A percentile compares a stretch with the other conserved stretches of the same genome.
phyloP scores from a whole-genome alignment of 2,113 vertebrate species.

The Micromys minutus region DNA sequence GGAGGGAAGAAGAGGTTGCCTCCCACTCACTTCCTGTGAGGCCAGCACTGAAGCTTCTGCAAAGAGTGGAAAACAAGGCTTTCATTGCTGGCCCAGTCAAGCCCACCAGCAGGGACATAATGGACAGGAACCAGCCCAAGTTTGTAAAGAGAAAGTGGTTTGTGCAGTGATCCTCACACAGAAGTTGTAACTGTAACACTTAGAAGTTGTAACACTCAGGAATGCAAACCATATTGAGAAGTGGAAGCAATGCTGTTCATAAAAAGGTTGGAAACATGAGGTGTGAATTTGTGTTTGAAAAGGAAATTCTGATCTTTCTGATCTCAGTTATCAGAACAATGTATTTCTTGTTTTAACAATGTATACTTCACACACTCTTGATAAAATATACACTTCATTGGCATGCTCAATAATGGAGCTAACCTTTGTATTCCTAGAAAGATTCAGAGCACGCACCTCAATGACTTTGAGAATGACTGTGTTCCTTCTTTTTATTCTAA shows the following conservation, averaged over 20 bases:
- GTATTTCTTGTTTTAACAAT: not conserved
- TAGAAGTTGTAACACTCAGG: not conserved
- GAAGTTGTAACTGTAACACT: too few species aligned
- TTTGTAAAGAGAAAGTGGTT: not conserved
- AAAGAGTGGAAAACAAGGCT: not conserved
- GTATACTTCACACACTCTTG: not conserved
- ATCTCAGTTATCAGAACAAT: not conserved
- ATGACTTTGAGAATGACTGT: not conserved
- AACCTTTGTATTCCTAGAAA: not conserved
- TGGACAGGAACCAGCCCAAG: not conserved
- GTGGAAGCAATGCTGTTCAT: not conserved
- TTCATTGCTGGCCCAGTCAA: not conserved
- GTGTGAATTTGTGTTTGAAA: not conserved
- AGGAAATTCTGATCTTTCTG: not conserved
- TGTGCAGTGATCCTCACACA: not conserved
- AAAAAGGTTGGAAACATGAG: fast-evolving
- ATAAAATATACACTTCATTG: not conserved
- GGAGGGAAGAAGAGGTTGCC: not conserved
- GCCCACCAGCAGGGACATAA: not conserved
- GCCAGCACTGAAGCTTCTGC: too few species aligned
- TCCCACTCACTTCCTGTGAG: not conserved
- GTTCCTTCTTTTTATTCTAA: not conserved
- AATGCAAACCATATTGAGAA: not conserved
- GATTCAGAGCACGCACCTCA: not conserved
- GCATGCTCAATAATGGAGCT: not conserved